Evolutionary conservation across 2,797 vertebrate species (phyloP).

Genomic region (Setipinna tenuifilis): DNA sequence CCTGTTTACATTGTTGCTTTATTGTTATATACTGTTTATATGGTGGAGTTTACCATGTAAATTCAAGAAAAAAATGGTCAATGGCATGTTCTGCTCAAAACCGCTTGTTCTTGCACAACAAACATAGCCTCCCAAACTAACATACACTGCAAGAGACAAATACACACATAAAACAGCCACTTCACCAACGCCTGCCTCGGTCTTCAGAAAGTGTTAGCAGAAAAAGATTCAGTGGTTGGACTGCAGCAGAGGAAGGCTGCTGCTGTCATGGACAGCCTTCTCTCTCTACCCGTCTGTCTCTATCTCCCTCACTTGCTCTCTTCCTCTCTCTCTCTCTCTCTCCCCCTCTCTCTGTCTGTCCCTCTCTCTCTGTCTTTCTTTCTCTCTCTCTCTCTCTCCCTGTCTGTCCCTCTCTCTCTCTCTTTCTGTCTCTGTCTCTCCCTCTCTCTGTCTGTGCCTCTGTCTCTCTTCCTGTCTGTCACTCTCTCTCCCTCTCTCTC

Average conservation of each 20-base stretch:
- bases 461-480: too few relatives aligned
- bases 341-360: not conserved
- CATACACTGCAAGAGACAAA: not conserved
- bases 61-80: not conserved
- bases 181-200: not conserved
- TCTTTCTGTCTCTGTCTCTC: too few relatives aligned
- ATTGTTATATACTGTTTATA: not conserved
- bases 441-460: too few relatives aligned
- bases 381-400: not conserved
- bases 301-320: too few relatives aligned
- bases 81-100: not conserved
- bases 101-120: not conserved
- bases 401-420: not conserved
- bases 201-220: not conserved
- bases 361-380: conserved; percentile 29
- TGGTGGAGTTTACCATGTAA: too few relatives aligned
- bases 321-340: not conserved
- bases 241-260: not conserved
- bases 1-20: not conserved
- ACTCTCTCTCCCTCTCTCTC: too few relatives aligned
- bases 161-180: not conserved
- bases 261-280: not conserved
- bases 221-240: not conserved
- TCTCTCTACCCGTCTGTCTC: too few relatives aligned
- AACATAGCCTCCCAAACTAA: conserved; percentile 2